A percentile compares a stretch with the other conserved stretches of the same genome.
Conservation (phyloP, 1,140 invertebrate species). For the Vanessa atalanta region DNA sequence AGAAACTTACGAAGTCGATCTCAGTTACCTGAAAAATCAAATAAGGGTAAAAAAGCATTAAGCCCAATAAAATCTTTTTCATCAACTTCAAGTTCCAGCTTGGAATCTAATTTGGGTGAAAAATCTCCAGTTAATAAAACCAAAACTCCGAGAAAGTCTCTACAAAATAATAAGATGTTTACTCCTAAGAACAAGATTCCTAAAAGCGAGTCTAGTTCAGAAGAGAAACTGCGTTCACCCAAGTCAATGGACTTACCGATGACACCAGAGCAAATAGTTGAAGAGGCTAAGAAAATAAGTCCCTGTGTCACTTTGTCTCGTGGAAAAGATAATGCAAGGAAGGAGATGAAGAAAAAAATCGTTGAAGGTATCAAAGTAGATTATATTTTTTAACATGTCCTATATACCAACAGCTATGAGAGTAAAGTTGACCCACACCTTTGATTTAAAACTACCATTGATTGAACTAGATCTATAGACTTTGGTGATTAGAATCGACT, state of each 20-base stretch:
- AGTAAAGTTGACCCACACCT: too few species aligned
- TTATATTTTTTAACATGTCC: neutral
- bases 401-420: too few species aligned
- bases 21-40: conserved; percentile 1
- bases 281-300: conserved; percentile 57
- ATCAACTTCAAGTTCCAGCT: conserved; percentile 22
- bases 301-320: conserved; percentile 64
- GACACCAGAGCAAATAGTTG: conserved; percentile 56
- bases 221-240: conserved; percentile 60
- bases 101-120: conserved; percentile 7
- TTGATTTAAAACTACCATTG: too few species aligned
- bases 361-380: conserved; percentile 54
- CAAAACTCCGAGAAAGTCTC: conserved; percentile 38
- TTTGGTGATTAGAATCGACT: too few species aligned
- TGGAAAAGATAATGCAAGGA: conserved; percentile 69
- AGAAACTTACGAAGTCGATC: conserved; percentile 15
- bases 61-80: conserved; percentile 5
- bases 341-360: conserved; percentile 66
- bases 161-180: conserved; percentile 19
- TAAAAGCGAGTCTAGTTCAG: conserved; percentile 67
- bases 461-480: too few species aligned
- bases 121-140: conserved; percentile 6
- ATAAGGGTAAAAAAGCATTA: conserved; percentile 2
- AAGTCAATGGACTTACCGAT: conserved; percentile 40
- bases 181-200: conserved; percentile 53